These are phyloP conservation scores for Oreochromis niloticus DNA, from an alignment of 2,113 vertebrate species.

Conservation along the genomic window DNA sequence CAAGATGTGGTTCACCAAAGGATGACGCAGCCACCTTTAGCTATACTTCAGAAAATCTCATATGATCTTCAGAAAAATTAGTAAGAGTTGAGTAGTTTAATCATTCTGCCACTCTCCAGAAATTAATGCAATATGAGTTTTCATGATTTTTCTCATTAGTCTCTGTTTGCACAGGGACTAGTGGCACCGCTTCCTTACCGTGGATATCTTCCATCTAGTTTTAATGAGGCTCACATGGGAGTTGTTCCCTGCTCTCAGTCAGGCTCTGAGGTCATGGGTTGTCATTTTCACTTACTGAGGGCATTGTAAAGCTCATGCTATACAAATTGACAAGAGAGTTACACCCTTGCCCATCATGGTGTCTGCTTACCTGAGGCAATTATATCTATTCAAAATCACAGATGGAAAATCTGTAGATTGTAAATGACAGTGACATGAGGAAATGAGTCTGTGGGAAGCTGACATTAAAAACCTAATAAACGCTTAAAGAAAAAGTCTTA, in stretches of 20 bases:
- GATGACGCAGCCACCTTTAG: background rate
- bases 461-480: background rate
- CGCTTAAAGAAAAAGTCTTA: background rate
- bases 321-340: slow-evolving; percentile 14
- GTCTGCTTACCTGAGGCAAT: background rate
- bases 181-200: background rate
- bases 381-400: background rate
- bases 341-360: background rate
- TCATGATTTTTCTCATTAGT: slow-evolving; percentile 36
- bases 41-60: background rate
- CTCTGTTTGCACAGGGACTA: background rate
- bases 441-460: background rate
- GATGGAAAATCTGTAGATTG: background rate
- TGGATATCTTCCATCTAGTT: background rate
- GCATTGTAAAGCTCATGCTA: background rate
- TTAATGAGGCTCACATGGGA: slow-evolving; percentile 33
- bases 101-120: background rate
- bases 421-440: background rate
- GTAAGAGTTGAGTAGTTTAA: background rate
- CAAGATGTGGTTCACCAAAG: background rate
- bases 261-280: slow-evolving; percentile 9
- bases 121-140: background rate
- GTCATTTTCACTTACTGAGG: slow-evolving; percentile 15
- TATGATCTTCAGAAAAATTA: background rate
- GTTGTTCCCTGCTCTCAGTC: slow-evolving; percentile 1